Percentiles rank a stretch among this genome's conserved stretches.
Evolutionary conservation across 2,888 invertebrate species (phyloP).

Genomic region (Caenorhabditis virilis): DNA sequence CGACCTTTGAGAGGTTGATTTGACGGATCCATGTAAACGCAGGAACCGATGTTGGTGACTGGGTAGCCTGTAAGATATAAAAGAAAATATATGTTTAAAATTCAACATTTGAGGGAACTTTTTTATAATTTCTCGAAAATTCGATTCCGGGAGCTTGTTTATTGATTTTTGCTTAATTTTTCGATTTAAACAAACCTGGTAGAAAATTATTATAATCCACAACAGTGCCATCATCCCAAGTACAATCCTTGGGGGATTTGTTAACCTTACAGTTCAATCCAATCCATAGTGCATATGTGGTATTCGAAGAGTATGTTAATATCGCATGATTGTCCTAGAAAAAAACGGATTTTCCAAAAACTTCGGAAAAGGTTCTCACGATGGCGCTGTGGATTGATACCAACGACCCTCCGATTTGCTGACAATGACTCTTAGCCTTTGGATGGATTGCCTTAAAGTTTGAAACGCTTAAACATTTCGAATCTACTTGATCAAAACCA

Average conservation of each 20-base stretch:
- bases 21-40: constrained; percentile 21
- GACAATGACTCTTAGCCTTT: constrained; percentile 7
- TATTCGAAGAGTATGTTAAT: constrained; percentile 8
- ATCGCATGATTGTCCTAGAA: constrained; percentile 28
- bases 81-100: background rate
- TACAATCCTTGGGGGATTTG: constrained; percentile 12
- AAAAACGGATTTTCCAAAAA: background rate
- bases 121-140: too few species aligned
- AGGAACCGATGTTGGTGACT: constrained; percentile 24
- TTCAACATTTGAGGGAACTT: too few species aligned
- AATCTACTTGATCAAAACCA: constrained; percentile 14
- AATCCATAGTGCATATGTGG: constrained; percentile 22
- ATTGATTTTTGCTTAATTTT: too few species aligned
- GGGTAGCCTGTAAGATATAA: constrained; percentile 16
- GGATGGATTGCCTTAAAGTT: background rate
- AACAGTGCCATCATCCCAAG: constrained; percentile 24
- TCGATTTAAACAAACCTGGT: constrained; percentile 6
- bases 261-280: constrained; percentile 18
- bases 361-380: constrained; percentile 1
- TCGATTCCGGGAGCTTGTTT: too few species aligned
- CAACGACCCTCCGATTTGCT: constrained; percentile 9
- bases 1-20: constrained; percentile 28
- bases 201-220: constrained; percentile 21
- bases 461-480: constrained; percentile 22
- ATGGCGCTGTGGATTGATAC: constrained; percentile 16